phyloP scores from a whole-genome alignment of 2,113 vertebrate species.

The Phaethon lepturus region DNA sequence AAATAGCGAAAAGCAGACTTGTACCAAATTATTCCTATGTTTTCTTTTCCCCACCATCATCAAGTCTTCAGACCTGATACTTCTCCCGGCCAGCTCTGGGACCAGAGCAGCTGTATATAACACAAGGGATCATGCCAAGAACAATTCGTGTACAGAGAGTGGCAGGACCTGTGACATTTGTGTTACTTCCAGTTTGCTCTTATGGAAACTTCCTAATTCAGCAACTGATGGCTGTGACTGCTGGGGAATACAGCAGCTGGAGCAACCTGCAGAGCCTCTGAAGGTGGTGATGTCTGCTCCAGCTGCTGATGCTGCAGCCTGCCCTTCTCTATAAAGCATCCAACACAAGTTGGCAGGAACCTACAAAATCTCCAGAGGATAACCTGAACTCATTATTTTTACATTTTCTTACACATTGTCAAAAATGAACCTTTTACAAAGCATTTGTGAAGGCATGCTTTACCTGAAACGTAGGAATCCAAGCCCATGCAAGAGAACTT shows the following conservation, averaged over 20 bases:
- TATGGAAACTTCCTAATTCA: not conserved
- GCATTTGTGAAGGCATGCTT: not conserved
- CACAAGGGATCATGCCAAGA: rapidly evolving
- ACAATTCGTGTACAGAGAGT: not conserved
- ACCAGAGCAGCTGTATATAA: not conserved
- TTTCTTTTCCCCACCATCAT: not conserved
- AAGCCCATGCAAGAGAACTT: not conserved
- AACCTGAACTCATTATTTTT: not conserved
- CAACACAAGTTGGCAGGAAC: not conserved
- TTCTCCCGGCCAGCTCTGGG: not conserved
- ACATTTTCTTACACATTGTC: not conserved
- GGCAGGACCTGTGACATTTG: not conserved
- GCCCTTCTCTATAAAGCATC: not conserved
- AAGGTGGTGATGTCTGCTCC: not conserved
- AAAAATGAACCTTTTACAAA: not conserved
- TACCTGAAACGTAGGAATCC: not conserved
- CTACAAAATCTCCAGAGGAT: not conserved
- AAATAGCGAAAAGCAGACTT: not conserved
- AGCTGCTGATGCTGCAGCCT: not conserved
- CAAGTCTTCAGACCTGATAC: not conserved
- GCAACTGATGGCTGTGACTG: not conserved
- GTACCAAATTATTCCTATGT: not conserved
- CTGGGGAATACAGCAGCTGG: not conserved
- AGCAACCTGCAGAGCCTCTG: not conserved
- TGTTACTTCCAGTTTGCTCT: not conserved